These are phyloP conservation scores for Pyrgilauda ruficollis DNA, from an alignment of 2,113 vertebrate species.

Conservation along the genomic window DNA sequence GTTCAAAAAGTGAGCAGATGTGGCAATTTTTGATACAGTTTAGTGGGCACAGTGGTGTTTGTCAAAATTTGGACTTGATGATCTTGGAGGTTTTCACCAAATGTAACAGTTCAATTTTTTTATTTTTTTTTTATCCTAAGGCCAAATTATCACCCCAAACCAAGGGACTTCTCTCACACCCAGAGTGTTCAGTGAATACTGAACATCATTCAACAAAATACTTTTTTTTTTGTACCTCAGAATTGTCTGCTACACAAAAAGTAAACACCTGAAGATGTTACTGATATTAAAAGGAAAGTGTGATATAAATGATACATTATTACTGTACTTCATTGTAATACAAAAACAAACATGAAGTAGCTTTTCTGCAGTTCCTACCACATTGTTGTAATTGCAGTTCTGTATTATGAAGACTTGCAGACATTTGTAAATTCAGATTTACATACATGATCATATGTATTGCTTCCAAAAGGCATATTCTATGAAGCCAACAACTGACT, in stretches of 20 bases:
- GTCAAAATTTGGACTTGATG: not conserved
- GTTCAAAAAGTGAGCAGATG: not conserved
- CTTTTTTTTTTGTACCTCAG: not conserved
- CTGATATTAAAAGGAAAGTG: not conserved
- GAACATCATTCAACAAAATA: not conserved
- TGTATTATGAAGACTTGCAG: not conserved
- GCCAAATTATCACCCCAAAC: not conserved
- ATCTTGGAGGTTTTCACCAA: not conserved
- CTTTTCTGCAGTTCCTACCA: not conserved
- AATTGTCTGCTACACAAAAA: not conserved
- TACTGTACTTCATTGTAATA: not conserved
- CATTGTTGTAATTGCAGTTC: not conserved
- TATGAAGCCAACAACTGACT: not conserved
- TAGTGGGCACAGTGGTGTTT: not conserved
- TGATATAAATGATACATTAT: not conserved
- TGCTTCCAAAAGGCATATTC: not conserved
- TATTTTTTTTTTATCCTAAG: not conserved
- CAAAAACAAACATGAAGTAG: not conserved
- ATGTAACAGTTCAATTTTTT: too few relatives aligned
- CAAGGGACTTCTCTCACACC: not conserved
- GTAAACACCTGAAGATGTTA: not conserved
- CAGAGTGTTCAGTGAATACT: not conserved
- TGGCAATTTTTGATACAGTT: not conserved
- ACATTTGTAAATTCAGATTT: not conserved
- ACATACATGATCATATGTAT: not conserved